These are phyloP conservation scores for Harpalus rubripes DNA, from an alignment of 2,888 invertebrate genomes.

Conservation along the genomic window DNA sequence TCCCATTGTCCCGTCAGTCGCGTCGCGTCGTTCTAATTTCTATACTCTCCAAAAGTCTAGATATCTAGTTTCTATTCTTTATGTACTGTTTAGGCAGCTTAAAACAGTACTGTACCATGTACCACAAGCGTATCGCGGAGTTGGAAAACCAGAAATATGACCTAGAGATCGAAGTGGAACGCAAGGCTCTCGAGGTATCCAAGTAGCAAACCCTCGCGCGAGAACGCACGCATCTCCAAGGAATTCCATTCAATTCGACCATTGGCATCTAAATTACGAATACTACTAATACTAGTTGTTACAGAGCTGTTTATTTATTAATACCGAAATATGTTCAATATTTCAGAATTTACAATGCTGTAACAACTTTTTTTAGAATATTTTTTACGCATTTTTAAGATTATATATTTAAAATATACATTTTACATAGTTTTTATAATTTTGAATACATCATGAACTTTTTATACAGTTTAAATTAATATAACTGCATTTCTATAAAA, in stretches of 20 bases:
- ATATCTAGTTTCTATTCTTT: background rate
- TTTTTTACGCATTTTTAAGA: background rate
- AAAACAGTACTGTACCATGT: slow-evolving; percentile 80
- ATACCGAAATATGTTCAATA: background rate
- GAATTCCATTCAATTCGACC: background rate
- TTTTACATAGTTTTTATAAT: background rate
- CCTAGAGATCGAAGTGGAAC: slow-evolving; percentile 97
- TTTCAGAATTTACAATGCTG: background rate
- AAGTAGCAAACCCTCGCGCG: slow-evolving; percentile 68
- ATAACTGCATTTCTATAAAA: background rate
- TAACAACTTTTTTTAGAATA: background rate
- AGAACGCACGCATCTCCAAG: background rate
- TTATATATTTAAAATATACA: background rate
- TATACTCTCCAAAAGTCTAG: background rate
- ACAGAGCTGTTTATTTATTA: background rate
- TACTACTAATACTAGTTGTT: background rate
- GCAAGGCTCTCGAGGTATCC: slow-evolving; percentile 96
- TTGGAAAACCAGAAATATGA: slow-evolving; percentile 98
- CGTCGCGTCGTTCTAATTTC: background rate
- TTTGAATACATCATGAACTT: background rate
- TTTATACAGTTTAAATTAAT: background rate
- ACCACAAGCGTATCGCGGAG: slow-evolving; percentile 89
- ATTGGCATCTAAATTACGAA: background rate
- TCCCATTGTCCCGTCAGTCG: slow-evolving; percentile 3
- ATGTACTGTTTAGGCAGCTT: slow-evolving; percentile 72